These are phyloP conservation scores for Hyperoplus immaculatus DNA, from an alignment of 2,797 vertebrate species.

Conservation along the genomic window DNA sequence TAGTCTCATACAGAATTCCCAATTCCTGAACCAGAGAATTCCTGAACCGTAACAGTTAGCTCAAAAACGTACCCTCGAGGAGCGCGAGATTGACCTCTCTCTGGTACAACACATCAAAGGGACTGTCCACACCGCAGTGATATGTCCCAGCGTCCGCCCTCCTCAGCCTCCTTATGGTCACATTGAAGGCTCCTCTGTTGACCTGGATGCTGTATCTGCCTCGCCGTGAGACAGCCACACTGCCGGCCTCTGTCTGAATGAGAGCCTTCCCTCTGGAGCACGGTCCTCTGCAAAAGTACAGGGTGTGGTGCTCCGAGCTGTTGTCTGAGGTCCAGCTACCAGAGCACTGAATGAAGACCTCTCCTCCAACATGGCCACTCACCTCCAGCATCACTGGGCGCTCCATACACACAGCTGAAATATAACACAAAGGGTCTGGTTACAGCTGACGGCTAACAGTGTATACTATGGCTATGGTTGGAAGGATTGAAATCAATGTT, in stretches of 20 bases:
- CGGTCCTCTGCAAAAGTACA: slow-evolving; percentile 62
- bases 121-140: slow-evolving; percentile 43
- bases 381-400: slow-evolving; percentile 47
- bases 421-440: neutral
- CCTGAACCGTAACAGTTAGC: too few relatives aligned
- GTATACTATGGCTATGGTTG: neutral
- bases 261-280: slow-evolving; percentile 55
- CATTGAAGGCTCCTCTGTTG: slow-evolving; percentile 30
- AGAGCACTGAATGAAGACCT: slow-evolving; percentile 64
- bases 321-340: slow-evolving; percentile 35
- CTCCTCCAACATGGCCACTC: slow-evolving; percentile 55
- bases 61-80: slow-evolving; percentile 41
- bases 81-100: slow-evolving; percentile 57
- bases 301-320: slow-evolving; percentile 19
- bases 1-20: neutral
- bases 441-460: neutral
- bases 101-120: slow-evolving; percentile 15
- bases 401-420: slow-evolving; percentile 26
- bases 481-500: neutral
- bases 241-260: slow-evolving; percentile 28
- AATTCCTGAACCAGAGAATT: neutral
- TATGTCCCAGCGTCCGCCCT: slow-evolving; percentile 56
- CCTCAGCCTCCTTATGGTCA: slow-evolving; percentile 60
- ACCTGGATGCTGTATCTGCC: slow-evolving; percentile 57
- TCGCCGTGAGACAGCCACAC: neutral